These are phyloP conservation scores for Podarcis cretensis DNA, from an alignment of 2,113 vertebrate species.

Conservation along the genomic window DNA sequence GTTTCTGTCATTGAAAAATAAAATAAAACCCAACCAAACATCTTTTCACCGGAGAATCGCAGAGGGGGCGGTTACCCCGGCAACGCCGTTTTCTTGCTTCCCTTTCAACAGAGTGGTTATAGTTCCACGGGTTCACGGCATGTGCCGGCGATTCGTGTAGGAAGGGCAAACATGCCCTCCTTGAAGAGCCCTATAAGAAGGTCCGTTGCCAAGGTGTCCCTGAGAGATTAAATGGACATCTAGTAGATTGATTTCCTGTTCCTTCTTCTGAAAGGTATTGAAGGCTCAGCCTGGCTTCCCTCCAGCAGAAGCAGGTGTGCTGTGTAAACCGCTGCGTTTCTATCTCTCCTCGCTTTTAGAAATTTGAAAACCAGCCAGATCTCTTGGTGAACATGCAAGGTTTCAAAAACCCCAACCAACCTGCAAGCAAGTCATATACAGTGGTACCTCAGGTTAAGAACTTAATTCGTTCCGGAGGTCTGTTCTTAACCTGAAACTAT, in stretches of 20 bases:
- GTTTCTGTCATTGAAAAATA: not conserved
- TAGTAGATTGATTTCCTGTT: slow-evolving; percentile 30
- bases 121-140: not conserved
- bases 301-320: slow-evolving; percentile 28
- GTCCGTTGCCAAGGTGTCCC: slow-evolving; percentile 19
- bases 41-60: not conserved
- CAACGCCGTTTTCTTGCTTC: not conserved
- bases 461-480: no score
- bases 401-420: no score
- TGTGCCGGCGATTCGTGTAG: not conserved
- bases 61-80: not conserved
- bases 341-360: not conserved
- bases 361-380: not conserved
- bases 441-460: no score
- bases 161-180: not conserved
- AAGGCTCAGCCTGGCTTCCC: not conserved
- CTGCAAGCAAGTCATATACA: no score
- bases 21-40: not conserved
- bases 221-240: slow-evolving; percentile 22
- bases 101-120: not conserved
- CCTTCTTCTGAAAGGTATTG: not conserved
- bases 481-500: no score
- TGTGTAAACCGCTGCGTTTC: not conserved
- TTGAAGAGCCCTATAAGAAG: not conserved
- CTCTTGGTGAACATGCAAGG: not conserved